Evolutionary conservation across 2,113 vertebrate genomes (phyloP), one percentile per base, ranked within the genome.

Genomic region (Rhabdornis inornatus): DNA sequence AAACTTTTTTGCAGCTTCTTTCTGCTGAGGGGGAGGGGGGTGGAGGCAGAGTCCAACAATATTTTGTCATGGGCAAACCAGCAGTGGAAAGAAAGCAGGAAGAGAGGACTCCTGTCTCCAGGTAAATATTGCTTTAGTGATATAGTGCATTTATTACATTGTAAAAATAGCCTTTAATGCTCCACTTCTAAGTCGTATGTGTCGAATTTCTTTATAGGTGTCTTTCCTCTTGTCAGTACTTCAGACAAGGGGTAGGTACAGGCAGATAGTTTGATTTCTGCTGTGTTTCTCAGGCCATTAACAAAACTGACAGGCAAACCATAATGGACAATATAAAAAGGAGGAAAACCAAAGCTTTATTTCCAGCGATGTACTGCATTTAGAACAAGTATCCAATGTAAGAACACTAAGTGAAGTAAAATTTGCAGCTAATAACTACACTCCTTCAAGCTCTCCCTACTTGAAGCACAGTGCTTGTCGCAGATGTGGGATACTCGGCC

Each of bases 401-500:
- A 56, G 28, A 83, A 75, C 15, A 35, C 35, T 40, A 69, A 33
- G 39, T 52, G 42, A 42, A 69, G 7, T 49, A 80, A 59, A 35
- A 72, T 25, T 15, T 60, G 49, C 22, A 84, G 80, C 33, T 57
- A 70, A 16, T 53, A 86, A 80, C 24, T 37, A n/a, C 28, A 31
- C 6, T 22, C 42, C 60, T 68, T 53, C 35, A 59, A 69, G 27
- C 33, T 60, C 56, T 74, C 56, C 39, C 56, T 47, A 12, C 39
- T 5, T 45, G 15, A 76, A 94, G 40, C 0, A 1, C 31, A 50
- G 33, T 0, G 0, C 19, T 45, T 66, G 53, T 2, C 0, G 23
- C 56, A 74, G 25, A 44, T 0, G 0, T 9, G 42, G 55, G 35
- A 63, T 10, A 77, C 22, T 18, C 0, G 0, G 22, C 50, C 77